Base-by-base conservation (phyloP, 1,140 invertebrate genomes). In the Hyles vespertilio region DNA sequence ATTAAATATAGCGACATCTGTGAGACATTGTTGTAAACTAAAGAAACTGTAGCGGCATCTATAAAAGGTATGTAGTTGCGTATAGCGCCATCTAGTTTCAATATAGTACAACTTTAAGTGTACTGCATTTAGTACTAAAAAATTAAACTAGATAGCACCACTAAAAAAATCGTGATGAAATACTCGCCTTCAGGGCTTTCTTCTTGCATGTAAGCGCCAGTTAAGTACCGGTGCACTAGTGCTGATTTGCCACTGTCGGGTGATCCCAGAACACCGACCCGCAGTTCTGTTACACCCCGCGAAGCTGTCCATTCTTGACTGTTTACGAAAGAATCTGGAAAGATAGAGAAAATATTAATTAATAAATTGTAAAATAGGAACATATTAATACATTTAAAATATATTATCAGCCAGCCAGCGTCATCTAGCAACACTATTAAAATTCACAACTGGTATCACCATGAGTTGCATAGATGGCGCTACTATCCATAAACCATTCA, bases 271-370 rank as follows among this genome's bases (percentile, higher is more conserved):
- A 99, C 98, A 6, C 98, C 98, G 64, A 99, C 89, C 62, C 98
- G 92, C 53, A 99, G 87, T 86, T 99, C 98, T 51, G 97, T 96
- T n/a, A 99, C 97, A 47, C 94, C 92, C 65, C 98, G 92, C 45
- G 96, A 95, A 54, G 99, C 90, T 1, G 98, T 99, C 98, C 98
- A 99, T 94, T 99, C 98, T 92, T 99, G 98, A 84, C 97, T 98
- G 89, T 99, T 99, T 32, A 99, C 98, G 91, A 99, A 99, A n/a
- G 98, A 99, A 94, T 99, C 98, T 99, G 92, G 56, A 96, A 95
- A 64, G 34, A 77, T 45, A 54, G 53, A 71, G 68, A 68, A 62
- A 43, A 56, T 58, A 51, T n/a, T 33, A 33, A 5, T 9, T 10
- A 8, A 33, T 51, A 2, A 11, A 48, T 22, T 22, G 22, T 22